Percentiles rank a stretch among this genome's conserved stretches.
These are phyloP conservation scores for Seladonia tumulorum DNA, from an alignment of 2,888 invertebrate species.

Conservation along the genomic window DNA sequence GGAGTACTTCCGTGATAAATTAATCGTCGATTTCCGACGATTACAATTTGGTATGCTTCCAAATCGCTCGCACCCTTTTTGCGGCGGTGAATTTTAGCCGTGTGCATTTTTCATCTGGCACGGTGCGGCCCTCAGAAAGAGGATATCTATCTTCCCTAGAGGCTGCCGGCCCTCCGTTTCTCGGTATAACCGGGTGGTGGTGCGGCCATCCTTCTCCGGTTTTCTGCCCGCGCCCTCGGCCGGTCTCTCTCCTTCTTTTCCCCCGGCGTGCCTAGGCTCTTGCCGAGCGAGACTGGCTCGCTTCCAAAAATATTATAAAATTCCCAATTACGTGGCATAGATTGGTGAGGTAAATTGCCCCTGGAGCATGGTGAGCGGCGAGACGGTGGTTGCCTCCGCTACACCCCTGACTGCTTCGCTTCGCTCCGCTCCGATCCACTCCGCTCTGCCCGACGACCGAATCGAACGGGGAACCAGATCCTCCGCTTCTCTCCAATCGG, in stretches of 20 bases:
- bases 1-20: constrained; percentile 79
- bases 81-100: constrained; percentile 82
- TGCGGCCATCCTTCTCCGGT: constrained; percentile 64
- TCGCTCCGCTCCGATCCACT: constrained; percentile 52
- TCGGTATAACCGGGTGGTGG: constrained; percentile 65
- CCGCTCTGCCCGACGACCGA: constrained; percentile 58
- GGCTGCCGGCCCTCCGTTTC: constrained; percentile 72
- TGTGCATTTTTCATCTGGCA: constrained; percentile 82
- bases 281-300: constrained; percentile 79
- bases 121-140: constrained; percentile 81
- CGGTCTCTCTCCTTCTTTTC: constrained; percentile 23
- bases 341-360: constrained; percentile 83
- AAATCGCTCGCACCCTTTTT: constrained; percentile 82
- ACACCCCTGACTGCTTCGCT: constrained; percentile 53
- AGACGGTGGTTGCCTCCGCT: constrained; percentile 65
- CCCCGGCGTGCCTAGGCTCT: constrained; percentile 57
- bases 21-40: constrained; percentile 84
- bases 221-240: constrained; percentile 25
- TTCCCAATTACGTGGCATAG: constrained; percentile 83
- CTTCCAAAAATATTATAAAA: constrained; percentile 84
- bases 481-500: constrained; percentile 76
- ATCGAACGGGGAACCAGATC: constrained; percentile 70
- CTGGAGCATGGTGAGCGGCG: constrained; percentile 74
- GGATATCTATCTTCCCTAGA: constrained; percentile 83
- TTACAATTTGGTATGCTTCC: constrained; percentile 84